phyloP scores from a whole-genome alignment of 2,888 invertebrate species.

The Eupithecia vulgata region DNA sequence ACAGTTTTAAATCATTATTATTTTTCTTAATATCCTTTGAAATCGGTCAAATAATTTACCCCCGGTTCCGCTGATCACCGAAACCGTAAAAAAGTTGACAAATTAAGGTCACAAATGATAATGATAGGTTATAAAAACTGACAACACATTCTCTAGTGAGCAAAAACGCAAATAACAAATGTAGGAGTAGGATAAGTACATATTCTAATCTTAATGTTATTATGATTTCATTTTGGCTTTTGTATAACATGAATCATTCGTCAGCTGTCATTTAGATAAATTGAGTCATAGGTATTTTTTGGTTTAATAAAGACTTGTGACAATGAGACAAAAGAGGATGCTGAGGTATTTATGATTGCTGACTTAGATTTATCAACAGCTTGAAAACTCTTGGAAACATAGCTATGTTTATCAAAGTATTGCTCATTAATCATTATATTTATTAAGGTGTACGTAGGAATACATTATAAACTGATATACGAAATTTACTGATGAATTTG shows the following conservation, averaged over 20 bases:
- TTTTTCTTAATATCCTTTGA: background rate
- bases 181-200: background rate
- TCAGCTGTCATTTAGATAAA: background rate
- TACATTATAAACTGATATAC: background rate
- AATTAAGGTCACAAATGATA: background rate
- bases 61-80: background rate
- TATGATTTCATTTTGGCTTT: background rate
- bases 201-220: background rate
- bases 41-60: background rate
- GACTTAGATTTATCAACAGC: background rate
- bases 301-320: background rate
- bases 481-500: background rate
- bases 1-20: background rate
- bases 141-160: background rate
- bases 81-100: background rate
- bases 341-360: slow-evolving; percentile 1
- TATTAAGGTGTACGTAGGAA: background rate
- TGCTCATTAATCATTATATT: background rate
- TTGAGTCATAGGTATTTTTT: background rate
- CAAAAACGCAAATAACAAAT: background rate
- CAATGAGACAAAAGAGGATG: slow-evolving; percentile 5
- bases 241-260: background rate
- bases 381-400: background rate
- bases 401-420: background rate
- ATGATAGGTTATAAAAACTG: background rate